Conservation (phyloP, 2,797 vertebrate genomes). For the Enteromius unitaeniatus region DNA sequence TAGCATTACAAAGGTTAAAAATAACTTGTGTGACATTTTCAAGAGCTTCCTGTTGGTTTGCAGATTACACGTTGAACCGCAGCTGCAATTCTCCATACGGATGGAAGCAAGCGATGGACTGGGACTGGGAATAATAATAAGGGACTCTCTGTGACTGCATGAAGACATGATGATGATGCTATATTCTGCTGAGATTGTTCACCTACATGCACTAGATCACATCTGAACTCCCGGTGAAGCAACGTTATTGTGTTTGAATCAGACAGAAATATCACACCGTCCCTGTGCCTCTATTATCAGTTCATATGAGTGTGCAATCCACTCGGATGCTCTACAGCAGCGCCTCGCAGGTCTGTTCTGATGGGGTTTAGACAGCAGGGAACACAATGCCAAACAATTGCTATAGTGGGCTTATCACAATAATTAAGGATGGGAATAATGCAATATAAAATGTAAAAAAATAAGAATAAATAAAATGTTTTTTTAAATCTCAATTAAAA, state of each 20-base stretch:
- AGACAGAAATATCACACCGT: not conserved
- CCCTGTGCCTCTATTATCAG: not conserved
- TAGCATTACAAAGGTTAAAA: not conserved
- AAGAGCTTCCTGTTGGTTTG: not conserved
- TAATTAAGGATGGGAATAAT: not conserved
- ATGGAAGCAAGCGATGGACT: not conserved
- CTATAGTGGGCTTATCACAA: not conserved
- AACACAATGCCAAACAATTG: not conserved
- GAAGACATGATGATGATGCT: not conserved
- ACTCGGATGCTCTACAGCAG: constrained; percentile 82
- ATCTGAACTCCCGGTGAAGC: not conserved
- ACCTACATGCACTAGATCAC: not conserved
- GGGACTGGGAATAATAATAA: constrained; percentile 1
- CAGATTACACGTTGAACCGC: not conserved
- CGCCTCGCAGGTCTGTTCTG: constrained; percentile 62
- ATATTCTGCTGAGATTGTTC: constrained; percentile 14
- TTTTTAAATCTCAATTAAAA: not conserved
- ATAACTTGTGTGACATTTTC: constrained; percentile 11
- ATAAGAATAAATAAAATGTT: not conserved
- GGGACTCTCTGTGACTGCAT: not conserved
- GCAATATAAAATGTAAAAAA: not conserved
- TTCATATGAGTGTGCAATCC: not conserved
- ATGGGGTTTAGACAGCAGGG: not conserved
- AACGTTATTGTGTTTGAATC: not conserved
- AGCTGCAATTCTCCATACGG: not conserved